Base-by-base conservation (phyloP, 2,113 vertebrate genomes). In the Semicossyphus pulcher region DNA sequence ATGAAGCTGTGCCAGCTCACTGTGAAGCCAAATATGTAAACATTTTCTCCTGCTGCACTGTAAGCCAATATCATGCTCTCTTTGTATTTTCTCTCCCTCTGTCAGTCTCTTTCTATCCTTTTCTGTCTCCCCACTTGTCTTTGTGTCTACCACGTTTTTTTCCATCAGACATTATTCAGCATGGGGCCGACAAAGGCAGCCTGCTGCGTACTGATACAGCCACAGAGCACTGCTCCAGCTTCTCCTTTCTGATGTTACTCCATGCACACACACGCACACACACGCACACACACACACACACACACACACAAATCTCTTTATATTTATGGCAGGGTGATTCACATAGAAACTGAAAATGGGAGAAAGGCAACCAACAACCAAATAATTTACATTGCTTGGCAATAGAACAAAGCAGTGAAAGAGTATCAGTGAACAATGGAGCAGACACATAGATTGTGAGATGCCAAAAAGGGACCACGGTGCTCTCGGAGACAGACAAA, bases 141-240 rank as follows among this genome's bases (percentile, higher is more conserved):
- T 48, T 45, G 41, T 72, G 67, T 73, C 59, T 68, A 54, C 49
- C 78, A 76, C 70, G 81, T n/a, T 86, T 84, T 48, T 70, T 87
- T 56, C 71, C 73, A 75, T 81, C 83, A 72, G 82, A 76, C 70
- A 45, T 86, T 81, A 63, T 85, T 90, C 84, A 84, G 72, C 76
- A 39, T 2, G 20, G 41, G 44, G 53, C 57, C 78, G 83, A 91
- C 79, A 80, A 59, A 79, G 73, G 59, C 67, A 80, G 86, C 79
- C 87, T 88, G 85, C 81, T 77, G 64, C 36, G 57, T 39, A 74
- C 87, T 88, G 88, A 90, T 89, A 87, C 58, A 72, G 66, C 57
- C 76, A 61, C 72, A 25, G 32, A 78, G 58, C 59, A 44, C 42
- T 10, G 62, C 69, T 81, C 64, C 78, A 66, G 63, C 67, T 44